phyloP scores from a whole-genome alignment of 2,113 vertebrate genomes.

The Eulacestoma nigropectus region DNA sequence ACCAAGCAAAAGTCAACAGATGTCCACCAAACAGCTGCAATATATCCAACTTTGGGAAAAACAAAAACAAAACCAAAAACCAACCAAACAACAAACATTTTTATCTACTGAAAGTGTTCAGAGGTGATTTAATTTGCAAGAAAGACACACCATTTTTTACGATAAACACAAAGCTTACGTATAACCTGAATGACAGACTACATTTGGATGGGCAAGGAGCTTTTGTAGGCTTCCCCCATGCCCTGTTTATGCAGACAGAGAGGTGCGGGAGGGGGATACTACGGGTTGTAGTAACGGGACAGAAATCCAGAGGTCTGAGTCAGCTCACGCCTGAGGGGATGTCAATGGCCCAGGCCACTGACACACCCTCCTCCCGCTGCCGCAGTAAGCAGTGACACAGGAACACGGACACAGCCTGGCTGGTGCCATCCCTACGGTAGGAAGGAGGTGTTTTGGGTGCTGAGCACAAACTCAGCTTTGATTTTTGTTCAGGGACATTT shows the following conservation, averaged over 20 bases:
- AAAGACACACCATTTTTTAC: not conserved
- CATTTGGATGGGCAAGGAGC: not conserved
- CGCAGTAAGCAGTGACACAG: accelerated
- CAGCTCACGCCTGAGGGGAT: accelerated
- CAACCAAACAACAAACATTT: too few relatives aligned
- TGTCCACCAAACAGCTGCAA: not conserved
- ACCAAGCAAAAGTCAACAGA: not conserved
- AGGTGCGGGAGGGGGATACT: too few relatives aligned
- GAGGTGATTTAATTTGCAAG: not conserved
- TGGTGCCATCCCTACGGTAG: too few relatives aligned
- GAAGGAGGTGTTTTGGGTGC: not conserved
- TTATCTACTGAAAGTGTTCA: not conserved
- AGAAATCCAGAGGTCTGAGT: not conserved
- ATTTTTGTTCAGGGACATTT: too few relatives aligned
- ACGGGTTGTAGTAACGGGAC: accelerated
- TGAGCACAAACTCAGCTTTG: not conserved
- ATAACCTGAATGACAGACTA: not conserved
- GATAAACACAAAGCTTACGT: not conserved
- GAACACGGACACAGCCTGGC: accelerated
- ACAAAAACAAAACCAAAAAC: accelerated
- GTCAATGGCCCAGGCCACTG: not conserved
- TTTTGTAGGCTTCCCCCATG: not conserved
- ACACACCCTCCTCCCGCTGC: too few relatives aligned
- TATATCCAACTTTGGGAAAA: accelerated
- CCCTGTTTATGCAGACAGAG: not conserved